phyloP scores from a whole-genome alignment of 2,797 vertebrate genomes.

The Sebastes taczanowskii region DNA sequence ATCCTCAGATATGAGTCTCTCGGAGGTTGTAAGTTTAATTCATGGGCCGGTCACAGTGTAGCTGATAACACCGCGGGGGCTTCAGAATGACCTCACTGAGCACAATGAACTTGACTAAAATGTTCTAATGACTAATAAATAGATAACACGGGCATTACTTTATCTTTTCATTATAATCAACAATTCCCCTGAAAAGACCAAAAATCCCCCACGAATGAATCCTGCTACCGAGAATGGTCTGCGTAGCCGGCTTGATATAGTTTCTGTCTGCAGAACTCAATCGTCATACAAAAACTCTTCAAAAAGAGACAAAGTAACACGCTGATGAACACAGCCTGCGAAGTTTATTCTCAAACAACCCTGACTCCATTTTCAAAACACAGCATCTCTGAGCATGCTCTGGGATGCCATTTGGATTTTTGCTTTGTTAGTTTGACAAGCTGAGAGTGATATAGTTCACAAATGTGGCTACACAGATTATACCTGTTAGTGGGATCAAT shows the following conservation, averaged over 20 bases:
- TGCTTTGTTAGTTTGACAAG: neutral
- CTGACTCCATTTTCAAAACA: neutral
- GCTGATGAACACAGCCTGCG: neutral
- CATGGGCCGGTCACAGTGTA: neutral
- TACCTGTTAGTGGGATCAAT: neutral
- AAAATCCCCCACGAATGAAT: neutral
- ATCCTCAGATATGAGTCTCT: neutral
- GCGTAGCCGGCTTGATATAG: neutral
- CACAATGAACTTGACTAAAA: neutral
- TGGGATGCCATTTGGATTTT: neutral
- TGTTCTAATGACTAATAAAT: neutral
- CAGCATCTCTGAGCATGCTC: neutral
- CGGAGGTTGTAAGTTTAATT: neutral
- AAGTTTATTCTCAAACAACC: too few species aligned
- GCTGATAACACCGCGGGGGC: neutral
- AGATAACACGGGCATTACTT: neutral
- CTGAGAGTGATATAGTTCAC: neutral
- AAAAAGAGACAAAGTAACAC: neutral
- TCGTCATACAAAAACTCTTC: too few species aligned
- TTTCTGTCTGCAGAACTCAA: neutral
- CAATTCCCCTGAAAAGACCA: neutral
- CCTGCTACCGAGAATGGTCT: neutral
- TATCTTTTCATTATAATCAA: neutral
- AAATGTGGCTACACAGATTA: neutral
- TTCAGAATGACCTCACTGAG: neutral